These are phyloP conservation scores for Neotoma lepida DNA, from an alignment of 2,113 vertebrate species.

Conservation along the genomic window DNA sequence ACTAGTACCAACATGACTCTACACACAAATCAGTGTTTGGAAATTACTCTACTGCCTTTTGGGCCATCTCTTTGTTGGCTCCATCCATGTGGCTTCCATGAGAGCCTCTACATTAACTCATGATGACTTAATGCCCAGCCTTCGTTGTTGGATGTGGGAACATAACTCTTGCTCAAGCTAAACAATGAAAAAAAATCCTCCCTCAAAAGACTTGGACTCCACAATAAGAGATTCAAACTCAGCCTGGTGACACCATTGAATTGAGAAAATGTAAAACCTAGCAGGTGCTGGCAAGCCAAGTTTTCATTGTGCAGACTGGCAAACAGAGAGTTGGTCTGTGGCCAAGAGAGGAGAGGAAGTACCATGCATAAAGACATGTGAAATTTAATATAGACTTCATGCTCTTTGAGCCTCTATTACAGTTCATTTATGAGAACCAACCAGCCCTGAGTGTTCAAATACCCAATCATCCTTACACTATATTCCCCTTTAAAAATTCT, in stretches of 20 bases:
- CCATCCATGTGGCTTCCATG: neutral
- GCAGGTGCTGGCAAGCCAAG: neutral
- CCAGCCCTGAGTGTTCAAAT: neutral
- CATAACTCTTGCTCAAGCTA: neutral
- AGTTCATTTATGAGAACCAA: neutral
- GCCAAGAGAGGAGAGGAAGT: neutral
- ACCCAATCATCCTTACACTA: neutral
- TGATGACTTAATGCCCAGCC: neutral
- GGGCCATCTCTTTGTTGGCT: neutral
- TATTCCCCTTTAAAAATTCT: neutral
- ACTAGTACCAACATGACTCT: neutral
- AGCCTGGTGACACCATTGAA: neutral
- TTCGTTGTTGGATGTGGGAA: neutral
- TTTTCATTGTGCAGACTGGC: neutral
- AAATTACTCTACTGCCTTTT: slow-evolving; percentile 7
- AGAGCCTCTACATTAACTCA: neutral
- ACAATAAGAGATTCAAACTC: neutral
- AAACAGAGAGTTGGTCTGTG: neutral
- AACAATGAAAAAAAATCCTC: neutral
- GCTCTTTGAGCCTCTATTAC: neutral
- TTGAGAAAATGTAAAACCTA: neutral
- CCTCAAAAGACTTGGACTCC: slow-evolving; percentile 20
- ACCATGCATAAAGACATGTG: neutral
- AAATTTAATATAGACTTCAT: neutral
- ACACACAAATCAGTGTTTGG: neutral